These are phyloP conservation scores for Chymomyza fuscimana DNA, from an alignment of 2,888 invertebrate genomes.

Conservation along the genomic window DNA sequence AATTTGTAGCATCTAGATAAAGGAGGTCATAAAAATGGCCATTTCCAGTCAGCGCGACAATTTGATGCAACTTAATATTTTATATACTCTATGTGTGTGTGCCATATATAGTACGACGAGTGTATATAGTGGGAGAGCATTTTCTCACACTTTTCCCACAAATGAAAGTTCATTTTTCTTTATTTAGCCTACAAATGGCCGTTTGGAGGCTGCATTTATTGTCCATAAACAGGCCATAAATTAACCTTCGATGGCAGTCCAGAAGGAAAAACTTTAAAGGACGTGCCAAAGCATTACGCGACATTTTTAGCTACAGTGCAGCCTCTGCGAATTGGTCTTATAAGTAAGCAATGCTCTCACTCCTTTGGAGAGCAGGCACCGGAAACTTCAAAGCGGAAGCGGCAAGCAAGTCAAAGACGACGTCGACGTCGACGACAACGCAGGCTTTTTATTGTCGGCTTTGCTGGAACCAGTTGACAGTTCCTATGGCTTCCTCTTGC, in stretches of 20 bases:
- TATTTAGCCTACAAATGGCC: constrained; percentile 69
- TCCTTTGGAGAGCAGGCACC: constrained; percentile 4
- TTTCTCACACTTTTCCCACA: neutral
- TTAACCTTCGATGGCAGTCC: constrained; percentile 25
- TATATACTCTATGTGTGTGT: neutral
- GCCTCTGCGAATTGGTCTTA: neutral
- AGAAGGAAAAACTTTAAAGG: constrained; percentile 20
- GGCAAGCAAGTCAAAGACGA: constrained; percentile 11
- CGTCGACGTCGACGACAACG: constrained; percentile 26
- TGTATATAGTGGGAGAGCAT: neutral
- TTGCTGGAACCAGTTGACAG: neutral
- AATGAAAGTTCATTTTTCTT: constrained; percentile 66
- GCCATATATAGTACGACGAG: neutral
- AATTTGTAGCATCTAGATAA: neutral
- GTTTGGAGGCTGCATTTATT: constrained; percentile 72
- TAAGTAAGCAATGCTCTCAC: neutral
- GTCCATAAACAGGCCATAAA: constrained; percentile 70
- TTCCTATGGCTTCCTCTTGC: neutral
- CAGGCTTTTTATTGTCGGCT: constrained; percentile 30
- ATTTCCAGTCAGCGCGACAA: neutral
- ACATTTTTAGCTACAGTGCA: neutral
- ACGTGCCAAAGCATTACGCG: neutral
- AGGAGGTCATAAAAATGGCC: neutral
- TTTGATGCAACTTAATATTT: constrained; percentile 1
- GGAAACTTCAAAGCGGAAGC: constrained; percentile 61